phyloP scores from a whole-genome alignment of 92 coral and sea anemone species.

The Actinostola sp. region DNA sequence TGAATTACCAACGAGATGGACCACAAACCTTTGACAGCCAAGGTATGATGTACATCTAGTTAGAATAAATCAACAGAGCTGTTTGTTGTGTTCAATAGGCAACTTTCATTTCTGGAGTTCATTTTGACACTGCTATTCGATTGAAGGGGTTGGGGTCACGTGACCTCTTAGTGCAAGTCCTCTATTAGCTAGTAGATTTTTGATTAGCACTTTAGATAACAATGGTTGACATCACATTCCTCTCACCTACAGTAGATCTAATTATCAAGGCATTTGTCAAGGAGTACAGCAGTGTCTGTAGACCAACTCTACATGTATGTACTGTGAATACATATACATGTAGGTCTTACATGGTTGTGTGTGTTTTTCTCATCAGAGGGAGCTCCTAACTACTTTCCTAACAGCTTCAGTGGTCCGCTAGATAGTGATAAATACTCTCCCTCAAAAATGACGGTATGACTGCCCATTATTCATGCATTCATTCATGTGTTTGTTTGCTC shows the following conservation, averaged over 20 bases:
- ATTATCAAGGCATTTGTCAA: too few relatives aligned
- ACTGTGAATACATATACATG: not conserved
- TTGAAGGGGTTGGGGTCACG: too few relatives aligned
- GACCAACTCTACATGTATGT: too few relatives aligned
- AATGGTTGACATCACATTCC: too few relatives aligned
- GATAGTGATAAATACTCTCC: constrained; percentile 73
- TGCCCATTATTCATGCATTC: too few relatives aligned
- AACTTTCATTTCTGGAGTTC: not conserved
- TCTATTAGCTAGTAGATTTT: too few relatives aligned
- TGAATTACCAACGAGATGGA: constrained; percentile 94
- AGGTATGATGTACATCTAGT: constrained; percentile 34
- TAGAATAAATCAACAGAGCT: not conserved
- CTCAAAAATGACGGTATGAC: constrained; percentile 56
- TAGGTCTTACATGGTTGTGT: not conserved
- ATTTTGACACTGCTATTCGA: too few relatives aligned
- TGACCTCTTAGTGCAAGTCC: too few relatives aligned
- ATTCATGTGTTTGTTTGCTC: too few relatives aligned
- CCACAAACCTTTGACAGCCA: constrained; percentile 87
- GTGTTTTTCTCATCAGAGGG: constrained; percentile 60
- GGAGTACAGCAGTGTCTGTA: too few relatives aligned
- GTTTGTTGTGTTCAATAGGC: not conserved
- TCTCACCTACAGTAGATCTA: too few relatives aligned
- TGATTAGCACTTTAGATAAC: too few relatives aligned
- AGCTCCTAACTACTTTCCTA: constrained; percentile 96
- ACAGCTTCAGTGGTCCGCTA: constrained; percentile 94